These are phyloP conservation scores for Astreopora myriophthalma DNA, from an alignment of 64 coral and sea anemone species.

Conservation along the genomic window DNA sequence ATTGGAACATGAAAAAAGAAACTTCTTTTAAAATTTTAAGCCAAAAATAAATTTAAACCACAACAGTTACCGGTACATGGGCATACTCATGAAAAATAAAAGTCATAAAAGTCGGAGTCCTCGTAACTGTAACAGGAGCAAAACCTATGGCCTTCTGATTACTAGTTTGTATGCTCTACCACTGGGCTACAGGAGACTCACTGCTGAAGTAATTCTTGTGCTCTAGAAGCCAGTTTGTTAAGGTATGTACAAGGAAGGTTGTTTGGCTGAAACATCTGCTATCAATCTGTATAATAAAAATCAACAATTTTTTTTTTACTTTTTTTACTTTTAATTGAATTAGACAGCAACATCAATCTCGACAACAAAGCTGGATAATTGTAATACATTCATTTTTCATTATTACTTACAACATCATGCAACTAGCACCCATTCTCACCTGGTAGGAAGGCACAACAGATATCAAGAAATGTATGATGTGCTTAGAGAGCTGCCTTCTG, in stretches of 20 bases:
- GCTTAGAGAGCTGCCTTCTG: not conserved
- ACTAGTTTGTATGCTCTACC: not conserved
- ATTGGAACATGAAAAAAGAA: too few species aligned
- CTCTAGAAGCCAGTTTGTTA: conserved; percentile 47
- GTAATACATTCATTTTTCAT: too few species aligned
- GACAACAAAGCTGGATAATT: too few species aligned
- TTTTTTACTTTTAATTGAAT: too few species aligned
- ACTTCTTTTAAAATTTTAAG: too few species aligned
- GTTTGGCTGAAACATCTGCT: conserved; percentile 17
- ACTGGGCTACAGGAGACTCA: too few species aligned
- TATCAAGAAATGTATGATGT: conserved; percentile 9
- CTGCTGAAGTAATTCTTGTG: not conserved
- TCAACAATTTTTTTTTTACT: not conserved
- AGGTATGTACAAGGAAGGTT: conserved; percentile 32
- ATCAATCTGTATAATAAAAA: conserved; percentile 27
- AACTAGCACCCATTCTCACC: not conserved
- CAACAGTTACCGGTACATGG: too few species aligned
- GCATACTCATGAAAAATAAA: too few species aligned
- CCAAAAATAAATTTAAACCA: too few species aligned
- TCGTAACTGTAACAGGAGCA: not conserved
- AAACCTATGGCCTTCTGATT: not conserved
- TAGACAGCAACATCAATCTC: not conserved
- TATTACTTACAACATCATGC: too few species aligned
- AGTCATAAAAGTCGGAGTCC: too few species aligned
- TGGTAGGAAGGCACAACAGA: conserved; percentile 3